phyloP scores from a whole-genome alignment of 2,797 vertebrate species.

The Ficedula albicollis region DNA sequence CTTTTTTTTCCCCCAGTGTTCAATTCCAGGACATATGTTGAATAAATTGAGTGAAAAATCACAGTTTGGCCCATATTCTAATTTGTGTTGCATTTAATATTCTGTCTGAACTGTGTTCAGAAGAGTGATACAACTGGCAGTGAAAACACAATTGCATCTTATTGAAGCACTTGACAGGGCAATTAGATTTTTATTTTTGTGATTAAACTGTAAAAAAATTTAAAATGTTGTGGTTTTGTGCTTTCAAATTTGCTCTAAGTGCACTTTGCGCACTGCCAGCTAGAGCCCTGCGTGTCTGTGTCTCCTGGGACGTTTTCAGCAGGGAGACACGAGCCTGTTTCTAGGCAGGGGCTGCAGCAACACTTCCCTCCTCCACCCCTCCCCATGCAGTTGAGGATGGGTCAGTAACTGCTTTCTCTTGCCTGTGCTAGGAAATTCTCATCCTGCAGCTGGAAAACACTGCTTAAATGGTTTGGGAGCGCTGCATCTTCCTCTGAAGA shows the following conservation, averaged over 20 bases:
- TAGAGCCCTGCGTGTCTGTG: neutral
- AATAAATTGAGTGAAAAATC: neutral
- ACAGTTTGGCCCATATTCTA: neutral
- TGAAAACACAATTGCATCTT: neutral
- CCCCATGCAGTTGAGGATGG: conserved; percentile 12
- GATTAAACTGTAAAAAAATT: neutral
- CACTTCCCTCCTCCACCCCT: conserved; percentile 1
- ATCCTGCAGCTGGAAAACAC: neutral
- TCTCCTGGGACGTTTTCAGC: conserved; percentile 25
- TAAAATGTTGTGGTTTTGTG: neutral
- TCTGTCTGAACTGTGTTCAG: neutral
- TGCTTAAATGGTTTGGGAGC: neutral
- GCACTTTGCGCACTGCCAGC: neutral
- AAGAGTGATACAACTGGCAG: neutral
- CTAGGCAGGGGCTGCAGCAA: conserved; percentile 3
- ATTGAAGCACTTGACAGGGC: neutral
- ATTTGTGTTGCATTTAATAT: neutral
- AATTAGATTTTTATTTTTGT: neutral
- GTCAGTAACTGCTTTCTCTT: conserved; percentile 16
- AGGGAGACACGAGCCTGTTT: neutral
- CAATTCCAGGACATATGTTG: neutral
- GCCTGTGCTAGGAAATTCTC: neutral
- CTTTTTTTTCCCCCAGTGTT: neutral
- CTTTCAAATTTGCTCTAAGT: neutral
- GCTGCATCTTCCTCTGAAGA: neutral